Evolutionary conservation across 2,888 invertebrate genomes (phyloP).

Genomic region (Melinaea menophilus): DNA sequence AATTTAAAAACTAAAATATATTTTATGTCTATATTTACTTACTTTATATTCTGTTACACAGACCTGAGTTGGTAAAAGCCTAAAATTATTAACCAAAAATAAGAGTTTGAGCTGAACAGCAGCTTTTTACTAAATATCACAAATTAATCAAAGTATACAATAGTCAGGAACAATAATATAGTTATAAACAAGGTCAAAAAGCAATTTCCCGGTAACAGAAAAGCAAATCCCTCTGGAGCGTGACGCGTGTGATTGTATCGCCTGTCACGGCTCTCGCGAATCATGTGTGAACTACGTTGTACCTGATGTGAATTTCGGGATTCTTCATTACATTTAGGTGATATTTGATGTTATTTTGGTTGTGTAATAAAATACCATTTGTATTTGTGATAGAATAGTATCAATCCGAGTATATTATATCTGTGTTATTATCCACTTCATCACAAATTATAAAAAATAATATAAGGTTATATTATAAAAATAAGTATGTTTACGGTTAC

Average conservation of each 20-base stretch:
- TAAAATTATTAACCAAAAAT: no score
- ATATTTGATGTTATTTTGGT: background rate
- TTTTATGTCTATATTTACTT: no score
- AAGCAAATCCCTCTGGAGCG: conserved; percentile 20
- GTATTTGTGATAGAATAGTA: background rate
- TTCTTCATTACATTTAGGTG: conserved; percentile 13
- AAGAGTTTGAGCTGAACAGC: no score
- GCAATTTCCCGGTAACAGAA: conserved; percentile 19
- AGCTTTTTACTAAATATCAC: no score
- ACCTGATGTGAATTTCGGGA: conserved; percentile 25
- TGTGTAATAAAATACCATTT: background rate
- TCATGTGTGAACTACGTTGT: conserved; percentile 25
- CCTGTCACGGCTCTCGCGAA: conserved; percentile 24
- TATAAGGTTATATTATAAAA: no score
- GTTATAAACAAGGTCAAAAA: conserved; percentile 19
- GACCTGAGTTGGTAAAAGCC: no score
- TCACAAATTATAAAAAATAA: no score
- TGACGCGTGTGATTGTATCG: conserved; percentile 27
- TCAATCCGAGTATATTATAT: no score
- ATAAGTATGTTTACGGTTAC: no score
- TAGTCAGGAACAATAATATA: conserved; percentile 9
- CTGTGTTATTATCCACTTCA: no score
- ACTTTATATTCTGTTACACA: no score
- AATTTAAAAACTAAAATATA: no score
- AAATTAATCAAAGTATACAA: background rate